Evolutionary conservation across 2,113 vertebrate genomes (phyloP), one percentile per base, ranked within the genome.

Genomic region (Alouatta palliata): DNA sequence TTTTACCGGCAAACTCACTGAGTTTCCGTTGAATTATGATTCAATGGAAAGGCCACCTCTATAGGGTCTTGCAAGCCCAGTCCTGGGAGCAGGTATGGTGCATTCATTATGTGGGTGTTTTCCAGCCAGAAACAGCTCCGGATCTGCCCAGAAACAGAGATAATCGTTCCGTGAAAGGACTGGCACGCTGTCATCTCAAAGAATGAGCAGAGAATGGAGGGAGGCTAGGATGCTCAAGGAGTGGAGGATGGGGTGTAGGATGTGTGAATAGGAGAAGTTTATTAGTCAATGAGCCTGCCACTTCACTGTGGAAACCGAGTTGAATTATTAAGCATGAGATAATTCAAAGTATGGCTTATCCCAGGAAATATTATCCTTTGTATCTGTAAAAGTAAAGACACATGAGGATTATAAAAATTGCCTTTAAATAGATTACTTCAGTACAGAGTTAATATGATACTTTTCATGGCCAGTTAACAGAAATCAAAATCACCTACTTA

Each of bases 41-140:
- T 5, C 75, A 71, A 95, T 70, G 19, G 52, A 86, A 87, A 80
- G 87, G 19, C 47, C 79, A 87, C 30, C 76, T 75, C 58, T 19
- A 3, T 85, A 85, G 52, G 83, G 27, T 20, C 81, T 75, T 30
- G 19, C 35, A 6, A 58, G 77, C 96, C 90, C 23, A 3, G 0
- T 37, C 90, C 73, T 52, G 75, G 82, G 95, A 89, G 3, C 94
- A 94, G 54, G 70, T 21, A 81, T 92, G 35, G 37, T 66, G 21
- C 12, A 0, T 37, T 89, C 52, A 84, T 73, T 76, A 84, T 4
- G 23, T 82, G 93, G 47, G 61, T 87, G 70, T 94, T 76, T 20
- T 64, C 83, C 8, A 80, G 95, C 66, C 87, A 82, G 71, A 88
- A 96, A 94, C 85, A 96, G 87, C 70, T 90, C n/a, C 12, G 19